Percentiles rank a stretch among this genome's conserved stretches.
phyloP scores from a whole-genome alignment of 2,888 invertebrate genomes.

The Deladenus siricidicola region DNA sequence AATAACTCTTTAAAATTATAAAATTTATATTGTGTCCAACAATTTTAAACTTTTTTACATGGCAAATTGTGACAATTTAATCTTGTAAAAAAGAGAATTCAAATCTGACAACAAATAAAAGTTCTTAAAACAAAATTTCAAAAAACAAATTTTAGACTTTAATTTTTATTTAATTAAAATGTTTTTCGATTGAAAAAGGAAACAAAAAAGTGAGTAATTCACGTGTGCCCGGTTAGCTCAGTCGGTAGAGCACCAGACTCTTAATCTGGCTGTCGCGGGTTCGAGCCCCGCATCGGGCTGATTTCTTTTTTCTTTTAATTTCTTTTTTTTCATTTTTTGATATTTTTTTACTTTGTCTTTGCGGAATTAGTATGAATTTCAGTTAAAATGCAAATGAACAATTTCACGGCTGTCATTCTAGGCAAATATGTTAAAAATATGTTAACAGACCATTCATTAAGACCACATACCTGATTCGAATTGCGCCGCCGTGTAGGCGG shows the following conservation, averaged over 20 bases:
- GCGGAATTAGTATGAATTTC: no score
- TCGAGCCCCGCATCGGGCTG: conserved; percentile 39
- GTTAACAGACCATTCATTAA: not conserved
- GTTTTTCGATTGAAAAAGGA: not conserved
- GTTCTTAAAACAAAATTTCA: not conserved
- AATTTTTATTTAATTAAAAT: not conserved
- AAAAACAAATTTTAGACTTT: not conserved
- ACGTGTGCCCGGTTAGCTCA: conserved; percentile 42
- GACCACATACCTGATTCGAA: conserved; percentile 28
- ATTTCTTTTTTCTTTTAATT: no score
- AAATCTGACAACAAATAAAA: no score
- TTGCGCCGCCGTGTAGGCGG: conserved; percentile 34
- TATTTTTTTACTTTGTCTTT: no score
- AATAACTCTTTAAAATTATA: not conserved
- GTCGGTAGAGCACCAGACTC: conserved; percentile 46
- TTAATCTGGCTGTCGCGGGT: conserved; percentile 37
- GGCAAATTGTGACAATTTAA: no score
- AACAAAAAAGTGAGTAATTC: no score
- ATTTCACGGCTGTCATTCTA: no score
- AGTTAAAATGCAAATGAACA: no score
- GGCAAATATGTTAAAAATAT: not conserved
- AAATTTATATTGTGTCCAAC: no score
- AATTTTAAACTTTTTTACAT: no score
- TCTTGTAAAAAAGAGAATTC: no score
- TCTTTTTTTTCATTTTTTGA: no score